These are phyloP conservation scores for Lasioglossum lativentre DNA, from an alignment of 2,888 invertebrate genomes.

Conservation along the genomic window DNA sequence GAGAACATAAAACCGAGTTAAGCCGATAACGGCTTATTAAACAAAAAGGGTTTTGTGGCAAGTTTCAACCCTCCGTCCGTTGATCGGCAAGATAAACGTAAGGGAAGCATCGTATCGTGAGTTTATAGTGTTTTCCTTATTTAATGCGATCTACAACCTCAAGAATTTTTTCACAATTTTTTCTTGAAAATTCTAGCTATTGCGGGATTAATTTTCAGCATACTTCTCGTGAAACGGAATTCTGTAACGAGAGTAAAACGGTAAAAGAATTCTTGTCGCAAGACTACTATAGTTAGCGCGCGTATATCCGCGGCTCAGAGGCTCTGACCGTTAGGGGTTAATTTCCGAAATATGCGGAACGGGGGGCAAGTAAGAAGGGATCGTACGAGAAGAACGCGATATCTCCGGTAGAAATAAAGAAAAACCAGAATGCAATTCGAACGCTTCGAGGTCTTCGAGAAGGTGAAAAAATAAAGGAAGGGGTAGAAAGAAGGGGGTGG, in stretches of 20 bases:
- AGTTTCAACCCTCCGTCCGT: neutral
- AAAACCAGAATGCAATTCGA: constrained; percentile 60
- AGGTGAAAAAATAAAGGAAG: constrained; percentile 31
- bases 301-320: neutral
- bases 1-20: too few species aligned
- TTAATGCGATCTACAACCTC: neutral
- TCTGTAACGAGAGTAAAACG: neutral
- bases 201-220: neutral
- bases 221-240: neutral
- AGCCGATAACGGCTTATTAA: neutral
- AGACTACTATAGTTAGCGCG: neutral
- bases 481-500: neutral
- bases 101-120: neutral
- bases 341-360: constrained; percentile 1
- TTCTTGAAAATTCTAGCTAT: neutral
- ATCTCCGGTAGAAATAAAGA: constrained; percentile 31
- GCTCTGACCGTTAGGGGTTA: neutral
- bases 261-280: neutral
- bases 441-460: constrained; percentile 39
- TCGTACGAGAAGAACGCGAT: constrained; percentile 18
- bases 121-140: neutral
- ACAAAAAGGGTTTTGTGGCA: neutral
- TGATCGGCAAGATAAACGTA: neutral
- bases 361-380: constrained; percentile 17
- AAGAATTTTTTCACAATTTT: neutral